These are phyloP conservation scores for Aplocera efformata DNA, from an alignment of 2,888 invertebrate species.

Conservation along the genomic window DNA sequence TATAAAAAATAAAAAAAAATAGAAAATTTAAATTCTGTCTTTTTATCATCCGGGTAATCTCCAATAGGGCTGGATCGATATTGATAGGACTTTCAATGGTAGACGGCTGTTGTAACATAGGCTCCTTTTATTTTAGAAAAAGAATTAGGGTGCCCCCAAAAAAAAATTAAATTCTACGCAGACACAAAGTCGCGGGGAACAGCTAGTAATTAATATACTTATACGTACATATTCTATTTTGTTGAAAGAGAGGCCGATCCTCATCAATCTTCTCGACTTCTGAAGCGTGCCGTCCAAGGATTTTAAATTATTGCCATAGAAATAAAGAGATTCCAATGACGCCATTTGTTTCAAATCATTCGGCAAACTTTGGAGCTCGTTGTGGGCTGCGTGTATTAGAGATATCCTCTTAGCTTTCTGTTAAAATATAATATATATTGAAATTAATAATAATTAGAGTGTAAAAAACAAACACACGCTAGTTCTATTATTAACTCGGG, in stretches of 20 bases:
- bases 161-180: no score
- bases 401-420: conserved; percentile 82
- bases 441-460: no score
- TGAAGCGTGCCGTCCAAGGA: conserved; percentile 86
- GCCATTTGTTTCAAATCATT: conserved; percentile 85
- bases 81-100: no score
- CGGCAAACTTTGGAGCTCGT: conserved; percentile 85
- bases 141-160: no score
- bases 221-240: conserved; percentile 84
- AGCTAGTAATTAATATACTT: neutral
- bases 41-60: no score
- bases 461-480: no score
- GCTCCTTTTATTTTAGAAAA: no score
- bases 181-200: neutral
- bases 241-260: conserved; percentile 86
- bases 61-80: no score
- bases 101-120: no score
- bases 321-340: conserved; percentile 85
- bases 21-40: no score
- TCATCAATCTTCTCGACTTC: conserved; percentile 83
- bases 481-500: no score
- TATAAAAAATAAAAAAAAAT: no score
- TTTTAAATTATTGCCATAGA: conserved; percentile 86
- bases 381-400: conserved; percentile 87
- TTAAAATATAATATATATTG: conserved; percentile 25